Evolutionary conservation across 2,113 vertebrate genomes (phyloP).

Genomic region (Heterotis niloticus): DNA sequence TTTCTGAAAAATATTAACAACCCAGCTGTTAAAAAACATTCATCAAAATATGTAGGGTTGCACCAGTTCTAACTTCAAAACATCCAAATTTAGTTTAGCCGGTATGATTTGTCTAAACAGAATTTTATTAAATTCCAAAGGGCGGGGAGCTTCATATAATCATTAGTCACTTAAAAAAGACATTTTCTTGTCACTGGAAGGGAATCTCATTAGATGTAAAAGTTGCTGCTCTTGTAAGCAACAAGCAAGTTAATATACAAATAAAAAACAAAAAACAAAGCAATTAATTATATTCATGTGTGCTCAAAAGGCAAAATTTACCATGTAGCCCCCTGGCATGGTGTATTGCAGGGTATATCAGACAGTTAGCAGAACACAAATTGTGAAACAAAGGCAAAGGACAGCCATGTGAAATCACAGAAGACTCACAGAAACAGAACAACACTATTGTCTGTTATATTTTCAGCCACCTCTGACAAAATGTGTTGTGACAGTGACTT

Average conservation of each 20-base stretch:
- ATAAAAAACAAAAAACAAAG: neutral
- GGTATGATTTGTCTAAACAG: too few relatives aligned
- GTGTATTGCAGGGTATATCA: neutral
- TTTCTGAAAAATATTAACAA: too few relatives aligned
- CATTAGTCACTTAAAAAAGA: too few relatives aligned
- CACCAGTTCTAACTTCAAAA: too few relatives aligned
- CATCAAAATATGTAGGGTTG: too few relatives aligned
- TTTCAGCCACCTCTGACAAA: neutral
- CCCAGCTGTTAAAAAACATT: too few relatives aligned
- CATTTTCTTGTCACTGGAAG: neutral
- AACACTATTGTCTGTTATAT: neutral
- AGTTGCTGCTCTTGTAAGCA: neutral
- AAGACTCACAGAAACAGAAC: neutral
- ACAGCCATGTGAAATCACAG: neutral
- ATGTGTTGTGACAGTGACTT: constrained; percentile 1
- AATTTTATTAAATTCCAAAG: too few relatives aligned
- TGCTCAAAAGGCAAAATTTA: neutral
- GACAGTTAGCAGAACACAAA: neutral
- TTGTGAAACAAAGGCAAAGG: neutral
- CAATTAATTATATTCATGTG: neutral
- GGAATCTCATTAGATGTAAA: neutral
- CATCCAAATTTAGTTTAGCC: too few relatives aligned
- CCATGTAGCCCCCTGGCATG: neutral
- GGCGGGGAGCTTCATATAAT: too few relatives aligned
- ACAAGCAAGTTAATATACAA: neutral